These are phyloP conservation scores for Theristus sp. DNA, from an alignment of 2,888 invertebrate genomes.

Conservation along the genomic window DNA sequence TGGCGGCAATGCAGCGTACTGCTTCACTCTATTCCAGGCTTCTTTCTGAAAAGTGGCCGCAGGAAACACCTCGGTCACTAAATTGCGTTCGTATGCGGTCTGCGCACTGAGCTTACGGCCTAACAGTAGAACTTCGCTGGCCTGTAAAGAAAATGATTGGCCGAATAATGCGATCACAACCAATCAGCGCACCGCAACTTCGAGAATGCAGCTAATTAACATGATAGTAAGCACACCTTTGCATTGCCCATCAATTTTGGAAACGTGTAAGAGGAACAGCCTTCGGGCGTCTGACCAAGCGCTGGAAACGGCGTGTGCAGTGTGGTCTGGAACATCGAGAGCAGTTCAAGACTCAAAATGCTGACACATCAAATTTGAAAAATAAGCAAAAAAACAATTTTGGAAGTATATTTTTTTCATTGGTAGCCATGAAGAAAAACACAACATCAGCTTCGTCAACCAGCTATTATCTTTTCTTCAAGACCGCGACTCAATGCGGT, in stretches of 20 bases:
- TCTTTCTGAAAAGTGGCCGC: slow-evolving; percentile 10
- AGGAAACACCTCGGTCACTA: slow-evolving; percentile 59
- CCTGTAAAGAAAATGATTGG: slow-evolving; percentile 27
- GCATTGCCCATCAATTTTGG: slow-evolving; percentile 62
- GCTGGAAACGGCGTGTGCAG: slow-evolving; percentile 70
- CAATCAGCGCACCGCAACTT: not conserved
- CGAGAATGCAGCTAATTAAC: not conserved
- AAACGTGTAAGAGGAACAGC: slow-evolving; percentile 65
- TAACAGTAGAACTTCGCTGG: slow-evolving; percentile 43
- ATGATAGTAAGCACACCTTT: too few relatives aligned
- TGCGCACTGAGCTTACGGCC: slow-evolving; percentile 55
- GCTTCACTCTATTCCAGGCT: slow-evolving; percentile 20
- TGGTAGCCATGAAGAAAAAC: too few relatives aligned
- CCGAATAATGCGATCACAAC: not conserved
- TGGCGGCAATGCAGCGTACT: slow-evolving; percentile 37
- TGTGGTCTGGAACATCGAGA: slow-evolving; percentile 46
- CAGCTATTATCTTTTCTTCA: too few relatives aligned
- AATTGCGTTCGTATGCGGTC: slow-evolving; percentile 56
- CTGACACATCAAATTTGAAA: too few relatives aligned
- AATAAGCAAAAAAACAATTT: too few relatives aligned
- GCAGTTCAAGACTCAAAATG: too few relatives aligned
- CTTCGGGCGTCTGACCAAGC: slow-evolving; percentile 69
- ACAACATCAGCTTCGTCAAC: too few relatives aligned
- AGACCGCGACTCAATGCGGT: too few relatives aligned
- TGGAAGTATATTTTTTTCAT: too few relatives aligned